phyloP scores from a whole-genome alignment of 2,888 invertebrate species.

The Drosophila ustulata region DNA sequence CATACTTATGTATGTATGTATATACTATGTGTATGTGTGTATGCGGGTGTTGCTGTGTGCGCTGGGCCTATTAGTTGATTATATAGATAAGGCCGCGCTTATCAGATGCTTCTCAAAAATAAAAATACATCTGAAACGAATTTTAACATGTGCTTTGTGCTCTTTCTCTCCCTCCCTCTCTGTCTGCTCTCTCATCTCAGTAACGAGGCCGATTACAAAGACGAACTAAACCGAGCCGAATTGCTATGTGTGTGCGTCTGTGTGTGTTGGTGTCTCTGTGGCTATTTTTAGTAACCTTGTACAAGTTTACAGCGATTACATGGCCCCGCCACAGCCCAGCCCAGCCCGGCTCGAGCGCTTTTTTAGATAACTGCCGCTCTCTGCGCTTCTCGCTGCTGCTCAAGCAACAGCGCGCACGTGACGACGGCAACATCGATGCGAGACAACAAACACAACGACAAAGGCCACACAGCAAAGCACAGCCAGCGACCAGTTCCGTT shows the following conservation, averaged over 20 bases:
- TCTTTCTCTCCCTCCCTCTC: constrained; percentile 1
- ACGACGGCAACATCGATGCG: constrained; percentile 35
- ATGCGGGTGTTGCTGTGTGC: constrained; percentile 1
- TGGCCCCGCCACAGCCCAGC: constrained; percentile 35
- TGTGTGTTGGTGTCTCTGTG: constrained; percentile 23
- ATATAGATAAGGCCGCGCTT: constrained; percentile 69
- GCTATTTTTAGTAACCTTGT: constrained; percentile 67
- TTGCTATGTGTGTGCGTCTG: not conserved
- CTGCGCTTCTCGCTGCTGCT: constrained; percentile 7
- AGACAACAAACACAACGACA: constrained; percentile 22
- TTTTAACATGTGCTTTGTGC: constrained; percentile 56
- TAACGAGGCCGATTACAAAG: constrained; percentile 37
- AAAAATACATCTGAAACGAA: constrained; percentile 74
- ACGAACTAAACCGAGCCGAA: constrained; percentile 29
- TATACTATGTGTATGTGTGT: not conserved
- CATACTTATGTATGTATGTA: no score
- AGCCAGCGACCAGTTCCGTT: constrained; percentile 48
- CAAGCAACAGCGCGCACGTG: constrained; percentile 55
- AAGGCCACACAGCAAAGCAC: constrained; percentile 33
- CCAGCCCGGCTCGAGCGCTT: constrained; percentile 54
- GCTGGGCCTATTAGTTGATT: constrained; percentile 56
- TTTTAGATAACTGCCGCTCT: constrained; percentile 59
- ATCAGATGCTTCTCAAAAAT: constrained; percentile 73
- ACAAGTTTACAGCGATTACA: constrained; percentile 68
- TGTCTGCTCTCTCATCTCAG: not conserved